Conservation (phyloP, 2,797 vertebrate species). For the Hylomyscus alleni region DNA sequence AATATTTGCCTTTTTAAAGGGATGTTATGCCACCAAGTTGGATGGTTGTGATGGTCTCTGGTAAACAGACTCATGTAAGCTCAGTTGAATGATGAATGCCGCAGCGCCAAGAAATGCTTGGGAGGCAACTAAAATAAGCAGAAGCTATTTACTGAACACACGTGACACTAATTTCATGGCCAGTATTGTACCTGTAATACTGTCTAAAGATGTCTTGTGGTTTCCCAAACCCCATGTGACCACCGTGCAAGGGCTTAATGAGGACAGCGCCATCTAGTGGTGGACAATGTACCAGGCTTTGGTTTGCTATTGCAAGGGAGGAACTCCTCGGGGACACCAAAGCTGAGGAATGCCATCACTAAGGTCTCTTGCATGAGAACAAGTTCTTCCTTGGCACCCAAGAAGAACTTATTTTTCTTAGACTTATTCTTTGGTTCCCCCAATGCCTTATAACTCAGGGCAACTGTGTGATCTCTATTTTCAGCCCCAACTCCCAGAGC, state of each 20-base stretch:
- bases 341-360: neutral
- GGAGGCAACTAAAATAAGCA: neutral
- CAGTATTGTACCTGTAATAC: neutral
- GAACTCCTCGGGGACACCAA: accelerated
- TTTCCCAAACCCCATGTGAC: neutral
- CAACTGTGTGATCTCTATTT: neutral
- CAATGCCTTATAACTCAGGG: neutral
- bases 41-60: neutral
- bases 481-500: neutral
- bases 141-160: neutral
- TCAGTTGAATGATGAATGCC: neutral
- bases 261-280: constrained; percentile 61
- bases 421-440: neutral
- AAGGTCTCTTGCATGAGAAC: too few relatives aligned
- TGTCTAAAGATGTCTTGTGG: neutral
- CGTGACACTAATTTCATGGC: neutral
- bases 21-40: neutral
- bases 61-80: neutral
- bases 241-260: neutral
- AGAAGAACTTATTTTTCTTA: neutral
- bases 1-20: neutral
- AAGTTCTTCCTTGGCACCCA: neutral
- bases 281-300: neutral
- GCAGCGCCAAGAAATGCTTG: neutral
- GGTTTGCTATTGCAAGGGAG: neutral